These are phyloP conservation scores for Antitype chi DNA, from an alignment of 2,888 invertebrate species.

Conservation along the genomic window DNA sequence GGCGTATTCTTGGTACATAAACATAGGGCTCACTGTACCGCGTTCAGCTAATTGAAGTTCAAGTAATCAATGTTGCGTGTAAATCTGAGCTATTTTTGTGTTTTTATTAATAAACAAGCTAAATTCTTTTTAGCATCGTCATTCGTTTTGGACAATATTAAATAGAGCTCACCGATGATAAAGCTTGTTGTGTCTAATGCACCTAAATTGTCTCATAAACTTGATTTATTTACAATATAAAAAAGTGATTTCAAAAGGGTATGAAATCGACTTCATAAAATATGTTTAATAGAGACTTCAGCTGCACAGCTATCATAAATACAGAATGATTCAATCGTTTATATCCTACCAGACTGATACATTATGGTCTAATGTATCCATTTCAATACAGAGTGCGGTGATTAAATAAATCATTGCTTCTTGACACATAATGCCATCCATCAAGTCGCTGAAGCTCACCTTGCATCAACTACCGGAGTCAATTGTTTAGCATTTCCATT, in stretches of 20 bases:
- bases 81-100: conserved; percentile 1
- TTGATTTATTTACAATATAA: neutral
- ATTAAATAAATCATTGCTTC: conserved; percentile 49
- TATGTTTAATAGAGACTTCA: conserved; percentile 9
- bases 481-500: conserved; percentile 37
- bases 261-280: neutral
- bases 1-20: conserved; percentile 76
- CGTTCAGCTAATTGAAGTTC: conserved; percentile 44
- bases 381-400: conserved; percentile 37
- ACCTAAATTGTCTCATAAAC: neutral
- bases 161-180: neutral
- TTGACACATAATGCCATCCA: conserved; percentile 50
- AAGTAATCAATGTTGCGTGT: conserved; percentile 26
- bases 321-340: conserved; percentile 34
- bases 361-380: conserved; percentile 48
- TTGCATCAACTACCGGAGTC: conserved; percentile 29
- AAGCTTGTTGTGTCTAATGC: conserved; percentile 7
- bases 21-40: conserved; percentile 67
- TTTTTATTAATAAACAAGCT: neutral
- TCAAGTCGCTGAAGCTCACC: conserved; percentile 38
- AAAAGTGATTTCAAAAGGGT: neutral
- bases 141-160: neutral
- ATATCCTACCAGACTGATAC: conserved; percentile 30
- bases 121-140: neutral
- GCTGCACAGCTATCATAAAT: conserved; percentile 29